These are phyloP conservation scores for Arrhopalites spinosus DNA, from an alignment of 2,888 invertebrate species.

Conservation along the genomic window DNA sequence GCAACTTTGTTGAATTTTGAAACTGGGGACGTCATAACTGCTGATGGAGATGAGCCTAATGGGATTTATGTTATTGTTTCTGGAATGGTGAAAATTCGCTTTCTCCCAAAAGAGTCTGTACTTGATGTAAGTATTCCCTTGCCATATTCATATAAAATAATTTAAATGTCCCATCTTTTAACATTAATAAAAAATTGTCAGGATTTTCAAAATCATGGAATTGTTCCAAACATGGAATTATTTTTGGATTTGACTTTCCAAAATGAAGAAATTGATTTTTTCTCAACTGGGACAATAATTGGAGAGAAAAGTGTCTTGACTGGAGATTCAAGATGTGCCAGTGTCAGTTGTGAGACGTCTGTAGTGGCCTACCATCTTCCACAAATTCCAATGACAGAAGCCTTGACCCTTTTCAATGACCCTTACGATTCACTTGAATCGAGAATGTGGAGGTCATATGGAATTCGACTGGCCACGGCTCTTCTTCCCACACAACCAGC, in stretches of 20 bases:
- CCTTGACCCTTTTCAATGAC: constrained; percentile 58
- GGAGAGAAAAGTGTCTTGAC: constrained; percentile 68
- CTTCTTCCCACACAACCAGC: constrained; percentile 64
- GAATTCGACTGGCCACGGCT: constrained; percentile 65
- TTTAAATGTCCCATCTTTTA: neutral
- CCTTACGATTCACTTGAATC: constrained; percentile 64
- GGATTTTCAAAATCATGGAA: constrained; percentile 62
- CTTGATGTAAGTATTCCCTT: neutral
- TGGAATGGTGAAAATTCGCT: constrained; percentile 60
- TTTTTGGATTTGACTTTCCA: constrained; percentile 62
- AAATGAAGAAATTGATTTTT: constrained; percentile 64
- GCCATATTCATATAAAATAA: neutral
- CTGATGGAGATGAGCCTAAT: constrained; percentile 58
- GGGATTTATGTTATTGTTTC: constrained; percentile 62
- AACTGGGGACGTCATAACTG: constrained; percentile 58
- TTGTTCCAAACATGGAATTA: constrained; percentile 66
- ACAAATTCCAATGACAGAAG: constrained; percentile 57
- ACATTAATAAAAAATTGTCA: constrained; percentile 51
- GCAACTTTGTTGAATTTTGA: constrained; percentile 57
- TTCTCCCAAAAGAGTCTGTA: constrained; percentile 57
- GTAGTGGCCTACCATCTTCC: constrained; percentile 62
- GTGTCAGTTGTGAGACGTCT: constrained; percentile 67
- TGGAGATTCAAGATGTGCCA: constrained; percentile 64
- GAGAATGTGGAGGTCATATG: constrained; percentile 68
- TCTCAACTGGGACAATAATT: constrained; percentile 67